phyloP scores from a whole-genome alignment of 2,888 invertebrate species.

The Argyresthia goedartella region DNA sequence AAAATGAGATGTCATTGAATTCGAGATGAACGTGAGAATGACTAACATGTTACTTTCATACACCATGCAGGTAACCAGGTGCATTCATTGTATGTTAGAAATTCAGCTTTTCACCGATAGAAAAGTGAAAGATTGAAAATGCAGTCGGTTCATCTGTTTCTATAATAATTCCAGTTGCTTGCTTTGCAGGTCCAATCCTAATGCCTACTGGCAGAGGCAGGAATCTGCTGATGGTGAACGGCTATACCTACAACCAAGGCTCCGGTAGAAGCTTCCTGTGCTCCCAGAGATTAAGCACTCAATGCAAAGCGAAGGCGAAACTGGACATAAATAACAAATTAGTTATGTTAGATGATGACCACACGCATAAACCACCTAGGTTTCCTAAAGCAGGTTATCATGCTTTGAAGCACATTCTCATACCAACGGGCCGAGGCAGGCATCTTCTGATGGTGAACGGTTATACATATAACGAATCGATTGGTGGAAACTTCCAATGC shows the following conservation, averaged over 20 bases:
- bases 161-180: no score
- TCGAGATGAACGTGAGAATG: no score
- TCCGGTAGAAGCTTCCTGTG: constrained; percentile 19
- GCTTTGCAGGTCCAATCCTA: constrained; percentile 5
- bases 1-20: no score
- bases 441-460: constrained; percentile 12
- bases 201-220: constrained; percentile 4
- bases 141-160: no score
- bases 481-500: constrained; percentile 21
- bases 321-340: no score
- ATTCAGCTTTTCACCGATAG: no score
- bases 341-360: no score
- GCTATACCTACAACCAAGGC: constrained; percentile 7
- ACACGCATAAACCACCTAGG: no score
- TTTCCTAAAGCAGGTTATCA: neutral
- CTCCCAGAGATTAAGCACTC: constrained; percentile 11
- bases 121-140: no score
- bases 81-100: no score
- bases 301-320: neutral
- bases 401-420: constrained; percentile 4
- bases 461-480: constrained; percentile 15
- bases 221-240: constrained; percentile 6
- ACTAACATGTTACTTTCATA: no score
- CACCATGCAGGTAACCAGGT: no score
- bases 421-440: constrained; percentile 3